These are phyloP conservation scores for Tragopan temminckii DNA, from an alignment of 2,797 vertebrate species.

Conservation along the genomic window DNA sequence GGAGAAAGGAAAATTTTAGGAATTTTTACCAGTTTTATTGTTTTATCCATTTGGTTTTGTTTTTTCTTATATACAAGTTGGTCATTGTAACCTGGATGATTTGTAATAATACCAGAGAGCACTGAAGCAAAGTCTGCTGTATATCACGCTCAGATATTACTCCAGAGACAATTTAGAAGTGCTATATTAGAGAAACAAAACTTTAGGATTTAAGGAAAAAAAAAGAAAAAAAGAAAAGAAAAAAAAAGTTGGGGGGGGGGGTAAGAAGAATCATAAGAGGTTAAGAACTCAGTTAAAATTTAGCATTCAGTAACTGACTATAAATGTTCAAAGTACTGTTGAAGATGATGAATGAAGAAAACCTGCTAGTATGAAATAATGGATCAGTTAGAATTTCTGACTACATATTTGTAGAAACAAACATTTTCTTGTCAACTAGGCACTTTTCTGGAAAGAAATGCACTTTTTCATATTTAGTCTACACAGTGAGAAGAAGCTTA, in stretches of 20 bases:
- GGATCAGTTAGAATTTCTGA: conserved; percentile 4
- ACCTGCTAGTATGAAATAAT: neutral
- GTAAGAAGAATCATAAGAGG: neutral
- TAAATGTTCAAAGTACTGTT: conserved; percentile 38
- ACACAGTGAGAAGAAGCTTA: neutral
- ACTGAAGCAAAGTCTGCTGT: neutral
- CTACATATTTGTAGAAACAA: neutral
- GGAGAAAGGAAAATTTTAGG: neutral
- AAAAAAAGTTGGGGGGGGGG: too few species aligned
- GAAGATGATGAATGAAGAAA: conserved; percentile 23
- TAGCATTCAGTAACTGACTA: conserved; percentile 8
- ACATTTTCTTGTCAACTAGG: neutral
- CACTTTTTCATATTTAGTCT: neutral
- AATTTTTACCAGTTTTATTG: neutral
- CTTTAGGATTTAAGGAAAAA: neutral
- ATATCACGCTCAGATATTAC: neutral
- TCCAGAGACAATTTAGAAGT: conserved; percentile 35
- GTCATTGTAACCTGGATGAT: neutral
- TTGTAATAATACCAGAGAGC: neutral
- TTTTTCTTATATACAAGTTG: neutral
- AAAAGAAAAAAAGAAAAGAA: neutral
- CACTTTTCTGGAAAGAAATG: neutral
- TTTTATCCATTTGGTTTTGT: neutral
- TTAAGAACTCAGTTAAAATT: conserved; percentile 48
- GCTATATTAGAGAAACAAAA: conserved; percentile 44